Conservation (phyloP, 2,113 vertebrate species). For the Cochlearius cochlearius region DNA sequence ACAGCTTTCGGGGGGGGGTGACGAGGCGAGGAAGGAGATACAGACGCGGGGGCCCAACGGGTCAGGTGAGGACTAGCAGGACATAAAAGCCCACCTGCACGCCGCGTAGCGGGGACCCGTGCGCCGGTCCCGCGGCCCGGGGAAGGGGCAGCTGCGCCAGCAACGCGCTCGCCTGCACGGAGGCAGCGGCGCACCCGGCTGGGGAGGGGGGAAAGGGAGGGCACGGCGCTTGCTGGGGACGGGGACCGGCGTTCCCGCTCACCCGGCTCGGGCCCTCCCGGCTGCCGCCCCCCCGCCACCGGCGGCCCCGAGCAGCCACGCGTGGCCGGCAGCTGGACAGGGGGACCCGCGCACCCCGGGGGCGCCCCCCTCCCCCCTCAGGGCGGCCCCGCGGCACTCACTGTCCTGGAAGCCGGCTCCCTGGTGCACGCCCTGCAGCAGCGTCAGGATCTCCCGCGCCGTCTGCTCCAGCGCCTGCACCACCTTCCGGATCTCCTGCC, state of each 20-base stretch:
- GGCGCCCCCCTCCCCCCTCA: no score
- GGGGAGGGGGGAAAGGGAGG: accelerated
- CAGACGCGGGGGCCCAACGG: not conserved
- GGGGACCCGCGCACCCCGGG: no score
- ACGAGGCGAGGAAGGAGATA: accelerated
- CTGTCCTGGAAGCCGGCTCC: constrained; percentile 92
- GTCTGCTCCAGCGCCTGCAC: constrained; percentile 93
- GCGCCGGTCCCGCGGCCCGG: not conserved
- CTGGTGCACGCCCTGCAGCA: constrained; percentile 95
- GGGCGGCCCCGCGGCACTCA: constrained; percentile 65
- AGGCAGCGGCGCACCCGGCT: accelerated
- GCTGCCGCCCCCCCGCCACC: not conserved
- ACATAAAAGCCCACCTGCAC: accelerated
- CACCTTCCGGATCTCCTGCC: constrained; percentile 93
- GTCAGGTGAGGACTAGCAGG: accelerated
- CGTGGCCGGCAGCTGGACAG: no score
- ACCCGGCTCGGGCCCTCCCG: not conserved
- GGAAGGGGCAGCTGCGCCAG: accelerated
- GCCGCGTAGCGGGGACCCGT: accelerated
- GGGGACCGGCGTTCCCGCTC: accelerated
- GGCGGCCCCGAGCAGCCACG: accelerated
- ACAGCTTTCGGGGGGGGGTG: not conserved
- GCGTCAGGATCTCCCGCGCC: constrained; percentile 93
- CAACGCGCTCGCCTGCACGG: accelerated
- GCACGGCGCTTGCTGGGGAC: accelerated